Base-by-base conservation (phyloP, 1,140 invertebrate species). In the Halesus radiatus region DNA sequence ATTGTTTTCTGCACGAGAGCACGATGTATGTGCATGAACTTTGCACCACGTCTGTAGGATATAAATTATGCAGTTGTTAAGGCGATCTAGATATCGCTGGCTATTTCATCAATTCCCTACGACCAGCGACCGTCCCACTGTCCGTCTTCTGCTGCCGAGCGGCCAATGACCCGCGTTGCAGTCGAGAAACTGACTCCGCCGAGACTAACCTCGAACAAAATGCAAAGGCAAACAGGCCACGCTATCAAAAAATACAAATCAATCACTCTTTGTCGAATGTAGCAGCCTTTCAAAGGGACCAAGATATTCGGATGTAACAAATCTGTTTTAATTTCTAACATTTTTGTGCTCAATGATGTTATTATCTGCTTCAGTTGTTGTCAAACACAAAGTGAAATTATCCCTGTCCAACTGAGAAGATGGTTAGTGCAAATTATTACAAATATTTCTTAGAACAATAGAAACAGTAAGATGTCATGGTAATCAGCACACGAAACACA, bases 11-110 rank as follows among this genome's bases (percentile, higher is more conserved):
- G 26, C 62, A 66, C 23, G 32, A 68, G 64, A 20, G 23, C 32
- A 68, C 64, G 64, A 18, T 37, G 8, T 29, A n/a, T 68, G 64
- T 72, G 45, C 45, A 23, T 72, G 68, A 72, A 72, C 68, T 72
- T 72, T 72, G 68, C 68, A 53, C 68, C 50, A 26, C 20, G 68
- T 52, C 68, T 72, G 68, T 72, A 53, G 20, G 37, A 52, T 52
- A 72, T 72, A 72, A 53, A 72, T 72, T 72, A 72, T 72, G 50
- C 68, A 32, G 64, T 20, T 50, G 45, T 72, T 72, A 18, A 26
- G 20, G 45, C 45, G 68, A 50, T 52, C 68, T 52, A 72, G 68
- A 72, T 72, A 23, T 50, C 18, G 68, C 68, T 16, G 68, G 45
- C 64, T 16, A 45, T 68, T 68, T 37, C 29, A 32, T 32, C 64